Percentiles rank a stretch among this genome's conserved stretches.
Conservation (phyloP, 30 jellyfish, hydroid and myxozoan species). For the Cassiopea andromeda region DNA sequence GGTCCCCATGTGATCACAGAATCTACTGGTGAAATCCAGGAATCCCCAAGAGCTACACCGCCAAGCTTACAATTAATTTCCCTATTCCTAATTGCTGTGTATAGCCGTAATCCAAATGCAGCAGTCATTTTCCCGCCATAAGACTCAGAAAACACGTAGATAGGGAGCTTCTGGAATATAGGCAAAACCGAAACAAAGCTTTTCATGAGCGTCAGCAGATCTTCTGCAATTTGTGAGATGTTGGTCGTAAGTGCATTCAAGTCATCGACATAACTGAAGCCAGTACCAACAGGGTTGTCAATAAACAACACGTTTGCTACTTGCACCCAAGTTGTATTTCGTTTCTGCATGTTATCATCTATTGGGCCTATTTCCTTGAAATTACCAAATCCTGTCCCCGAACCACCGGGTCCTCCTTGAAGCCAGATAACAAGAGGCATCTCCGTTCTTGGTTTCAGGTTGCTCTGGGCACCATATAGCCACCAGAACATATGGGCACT, state of each 20-base stretch:
- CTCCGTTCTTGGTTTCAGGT: slow-evolving; percentile 22
- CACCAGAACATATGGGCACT: slow-evolving; percentile 97
- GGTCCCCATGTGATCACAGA: slow-evolving; percentile 98
- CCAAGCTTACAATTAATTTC: slow-evolving; percentile 69
- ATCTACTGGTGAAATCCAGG: slow-evolving; percentile 95
- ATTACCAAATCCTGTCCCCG: slow-evolving; percentile 91
- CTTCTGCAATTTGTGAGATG: slow-evolving; percentile 89
- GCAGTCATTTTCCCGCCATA: slow-evolving; percentile 97
- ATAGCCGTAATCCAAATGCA: slow-evolving; percentile 72
- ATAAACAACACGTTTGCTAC: slow-evolving; percentile 76
- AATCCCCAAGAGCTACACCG: slow-evolving; percentile 94
- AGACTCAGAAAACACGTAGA: slow-evolving; percentile 83
- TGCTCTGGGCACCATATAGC: slow-evolving; percentile 84
- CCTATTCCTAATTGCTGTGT: slow-evolving; percentile 55
- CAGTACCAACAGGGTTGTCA: slow-evolving; percentile 97
- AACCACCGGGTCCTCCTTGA: slow-evolving; percentile 98
- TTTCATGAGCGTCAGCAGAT: slow-evolving; percentile 63
- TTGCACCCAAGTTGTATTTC: slow-evolving; percentile 83
- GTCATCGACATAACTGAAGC: slow-evolving; percentile 86
- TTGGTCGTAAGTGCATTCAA: slow-evolving; percentile 76
- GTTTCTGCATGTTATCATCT: slow-evolving; percentile 71
- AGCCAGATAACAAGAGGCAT: slow-evolving; percentile 89
- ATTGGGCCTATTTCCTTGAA: slow-evolving; percentile 89
- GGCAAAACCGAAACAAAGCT: slow-evolving; percentile 57
- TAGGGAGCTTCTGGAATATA: slow-evolving; percentile 62